Evolutionary conservation across 2,888 invertebrate species (phyloP), one percentile per base, ranked within the genome.

Genomic region (Temnothorax rugatulus): DNA sequence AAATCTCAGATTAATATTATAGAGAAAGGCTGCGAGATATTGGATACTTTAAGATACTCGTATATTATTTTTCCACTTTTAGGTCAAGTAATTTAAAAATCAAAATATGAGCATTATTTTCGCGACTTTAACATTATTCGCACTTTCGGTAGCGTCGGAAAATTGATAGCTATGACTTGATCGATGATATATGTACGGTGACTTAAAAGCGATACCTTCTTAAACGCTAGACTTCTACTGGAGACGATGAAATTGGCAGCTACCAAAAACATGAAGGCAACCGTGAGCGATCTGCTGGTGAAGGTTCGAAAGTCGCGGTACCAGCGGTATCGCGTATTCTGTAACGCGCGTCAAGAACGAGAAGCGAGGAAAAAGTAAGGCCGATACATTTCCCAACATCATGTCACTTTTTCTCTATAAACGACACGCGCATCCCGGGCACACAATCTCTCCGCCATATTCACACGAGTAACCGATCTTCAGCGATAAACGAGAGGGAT

Each of bases 241-340:
- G 59, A 79, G 34, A 84, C 85, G 59, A 44, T 85, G 83, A 83
- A 75, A 47, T 84, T 59, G 61, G 68, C 76, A 9, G 54, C 64
- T 9, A 87, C 83, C 61, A 74, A 68, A 52, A 83, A 73, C 71
- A 41, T 88, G 21, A 52, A 44, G 57, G 86, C 82, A 71, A 89
- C 74, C 68, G 47, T 92, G 50, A 84, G 71, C 44, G 82, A 87
- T 57, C 77, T 88, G 52, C 86, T 93, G 77, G 69, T 69, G 75
- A 88, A 86, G 57, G 82, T 91, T 44, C 89, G 85, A 44, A 89
- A 90, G 69, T 93, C 93, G 29, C 88, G 92, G 41, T 94, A 94
- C 84, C 92, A 91, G 34, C 91, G 89, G 76, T 93, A 93, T 86
- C 91, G 93, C 66, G 82, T 92, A 77, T 90, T 93, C 87, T 92